Conservation (phyloP, 2,113 vertebrate genomes). For the Chauna torquata region DNA sequence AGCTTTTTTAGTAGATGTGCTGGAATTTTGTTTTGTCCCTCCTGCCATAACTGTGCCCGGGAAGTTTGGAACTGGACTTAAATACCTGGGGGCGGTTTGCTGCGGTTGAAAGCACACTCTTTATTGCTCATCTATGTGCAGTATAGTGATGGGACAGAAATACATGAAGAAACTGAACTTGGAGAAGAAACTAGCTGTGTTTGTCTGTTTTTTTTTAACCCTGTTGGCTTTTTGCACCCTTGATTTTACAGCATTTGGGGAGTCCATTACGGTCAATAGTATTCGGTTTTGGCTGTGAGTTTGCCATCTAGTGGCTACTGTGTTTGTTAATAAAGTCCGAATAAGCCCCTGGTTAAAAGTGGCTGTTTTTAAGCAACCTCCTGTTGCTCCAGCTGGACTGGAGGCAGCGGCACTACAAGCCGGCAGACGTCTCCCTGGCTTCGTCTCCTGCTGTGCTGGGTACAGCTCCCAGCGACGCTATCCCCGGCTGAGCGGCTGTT, state of each 20-base stretch:
- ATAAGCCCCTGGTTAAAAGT: background rate
- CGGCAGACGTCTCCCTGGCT: background rate
- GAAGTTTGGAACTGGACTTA: background rate
- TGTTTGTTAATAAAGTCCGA: background rate
- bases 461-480: background rate
- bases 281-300: conserved; percentile 5
- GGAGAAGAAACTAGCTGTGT: background rate
- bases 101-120: background rate
- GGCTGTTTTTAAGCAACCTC: background rate
- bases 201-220: background rate
- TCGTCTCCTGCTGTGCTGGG: background rate
- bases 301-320: conserved; percentile 67
- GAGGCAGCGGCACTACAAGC: background rate
- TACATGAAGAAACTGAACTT: background rate
- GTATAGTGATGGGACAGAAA: background rate
- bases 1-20: conserved; percentile 6
- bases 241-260: background rate
- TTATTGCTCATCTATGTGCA: background rate
- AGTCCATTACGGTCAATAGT: background rate
- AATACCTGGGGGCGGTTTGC: background rate
- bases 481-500: background rate
- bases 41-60: background rate
- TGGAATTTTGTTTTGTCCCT: conserved; percentile 36
- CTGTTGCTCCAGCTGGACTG: background rate
- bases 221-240: background rate